phyloP scores from a whole-genome alignment of 2,888 invertebrate genomes.

The Agelastica alni region DNA sequence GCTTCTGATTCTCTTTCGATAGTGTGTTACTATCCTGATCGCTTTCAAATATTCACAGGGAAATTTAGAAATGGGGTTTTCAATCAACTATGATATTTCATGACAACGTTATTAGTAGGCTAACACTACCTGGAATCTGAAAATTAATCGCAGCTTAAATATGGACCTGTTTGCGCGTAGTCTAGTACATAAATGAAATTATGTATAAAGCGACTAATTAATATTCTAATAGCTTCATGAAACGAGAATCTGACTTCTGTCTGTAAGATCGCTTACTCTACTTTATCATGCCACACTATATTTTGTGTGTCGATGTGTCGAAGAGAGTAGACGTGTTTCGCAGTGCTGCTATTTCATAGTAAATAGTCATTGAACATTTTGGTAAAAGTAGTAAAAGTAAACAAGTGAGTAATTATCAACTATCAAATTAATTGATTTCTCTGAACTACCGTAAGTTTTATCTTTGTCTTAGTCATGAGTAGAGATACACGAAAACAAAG shows the following conservation, averaged over 20 bases:
- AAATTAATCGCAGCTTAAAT: constrained; percentile 3
- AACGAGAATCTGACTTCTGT: constrained; percentile 3
- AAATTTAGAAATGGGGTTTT: constrained; percentile 1
- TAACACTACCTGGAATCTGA: background rate
- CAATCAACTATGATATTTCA: background rate
- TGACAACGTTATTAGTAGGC: constrained; percentile 3
- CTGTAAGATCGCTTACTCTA: constrained; percentile 1
- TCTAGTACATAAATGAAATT: background rate
- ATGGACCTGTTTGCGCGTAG: background rate
- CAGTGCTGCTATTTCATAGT: no score
- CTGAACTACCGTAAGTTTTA: no score
- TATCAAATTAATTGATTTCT: no score
- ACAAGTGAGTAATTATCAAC: no score
- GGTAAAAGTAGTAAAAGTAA: no score
- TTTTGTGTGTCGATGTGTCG: no score
- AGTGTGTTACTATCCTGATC: no score
- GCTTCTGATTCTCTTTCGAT: background rate
- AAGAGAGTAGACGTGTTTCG: no score
- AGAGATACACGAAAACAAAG: no score
- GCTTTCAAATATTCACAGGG: background rate
- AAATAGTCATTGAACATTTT: no score
- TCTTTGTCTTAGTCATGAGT: no score
- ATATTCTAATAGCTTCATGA: constrained; percentile 5
- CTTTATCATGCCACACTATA: background rate
- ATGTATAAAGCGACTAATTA: constrained; percentile 8